Conservation (phyloP, 2,888 invertebrate species). For the Caenorhabditis macrosperma region DNA sequence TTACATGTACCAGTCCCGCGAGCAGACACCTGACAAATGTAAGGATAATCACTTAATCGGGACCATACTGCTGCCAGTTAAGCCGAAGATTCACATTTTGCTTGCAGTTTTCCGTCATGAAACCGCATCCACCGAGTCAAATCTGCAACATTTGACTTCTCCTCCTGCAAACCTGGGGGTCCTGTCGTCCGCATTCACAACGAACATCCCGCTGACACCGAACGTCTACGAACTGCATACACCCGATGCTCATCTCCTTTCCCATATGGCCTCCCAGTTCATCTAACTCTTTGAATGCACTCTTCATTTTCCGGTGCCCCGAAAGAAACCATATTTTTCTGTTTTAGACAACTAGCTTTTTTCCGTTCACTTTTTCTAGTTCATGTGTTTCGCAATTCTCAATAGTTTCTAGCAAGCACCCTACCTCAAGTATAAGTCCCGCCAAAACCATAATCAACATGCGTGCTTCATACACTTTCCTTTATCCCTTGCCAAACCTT, state of each 20-base stretch:
- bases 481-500: conserved; percentile 21
- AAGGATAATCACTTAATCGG: too few relatives aligned
- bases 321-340: conserved; percentile 2
- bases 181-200: neutral
- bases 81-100: too few relatives aligned
- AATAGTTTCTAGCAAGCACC: neutral
- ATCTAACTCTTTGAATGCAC: conserved; percentile 14
- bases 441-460: neutral
- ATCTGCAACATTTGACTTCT: conserved; percentile 14
- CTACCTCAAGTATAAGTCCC: conserved; percentile 24
- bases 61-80: too few relatives aligned
- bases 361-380: neutral
- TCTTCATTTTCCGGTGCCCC: neutral
- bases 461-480: conserved; percentile 34
- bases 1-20: conserved; percentile 46
- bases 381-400: too few relatives aligned
- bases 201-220: conserved; percentile 15
- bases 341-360: conserved; percentile 4
- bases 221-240: conserved; percentile 41
- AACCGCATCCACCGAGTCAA: conserved; percentile 8
- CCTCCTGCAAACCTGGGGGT: neutral
- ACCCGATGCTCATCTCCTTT: conserved; percentile 26
- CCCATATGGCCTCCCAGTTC: conserved; percentile 37
- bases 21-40: conserved; percentile 53
- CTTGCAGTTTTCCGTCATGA: conserved; percentile 42